Percentiles rank a stretch among this genome's conserved stretches.
These are phyloP conservation scores for Dissostichus mawsoni DNA, from an alignment of 2,113 vertebrate genomes.

Conservation along the genomic window DNA sequence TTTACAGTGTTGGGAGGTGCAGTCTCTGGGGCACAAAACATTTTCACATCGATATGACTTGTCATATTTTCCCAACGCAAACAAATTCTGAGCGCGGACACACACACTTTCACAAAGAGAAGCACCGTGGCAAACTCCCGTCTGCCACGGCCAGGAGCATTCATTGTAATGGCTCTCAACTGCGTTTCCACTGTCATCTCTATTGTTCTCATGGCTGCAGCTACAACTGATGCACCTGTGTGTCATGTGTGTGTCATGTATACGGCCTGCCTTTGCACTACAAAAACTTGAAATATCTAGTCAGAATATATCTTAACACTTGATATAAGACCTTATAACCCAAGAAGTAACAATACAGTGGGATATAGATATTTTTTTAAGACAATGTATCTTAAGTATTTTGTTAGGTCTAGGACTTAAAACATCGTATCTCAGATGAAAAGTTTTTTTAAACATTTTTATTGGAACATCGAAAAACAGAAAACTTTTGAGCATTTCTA, in stretches of 20 bases:
- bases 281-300: no score
- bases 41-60: constrained; percentile 49
- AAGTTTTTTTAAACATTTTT: no score
- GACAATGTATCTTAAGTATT: no score
- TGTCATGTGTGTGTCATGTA: constrained; percentile 24
- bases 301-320: no score
- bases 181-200: constrained; percentile 67
- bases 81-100: constrained; percentile 55
- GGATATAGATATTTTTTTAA: no score
- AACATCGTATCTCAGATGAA: no score
- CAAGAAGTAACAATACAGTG: no score
- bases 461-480: no score
- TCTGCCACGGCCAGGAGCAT: constrained; percentile 65
- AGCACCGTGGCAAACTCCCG: constrained; percentile 86
- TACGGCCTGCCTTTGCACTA: neutral
- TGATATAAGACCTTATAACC: no score
- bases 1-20: constrained; percentile 47
- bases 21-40: constrained; percentile 51
- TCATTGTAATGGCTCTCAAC: constrained; percentile 75
- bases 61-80: constrained; percentile 67
- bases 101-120: constrained; percentile 68
- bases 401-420: no score
- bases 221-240: constrained; percentile 67
- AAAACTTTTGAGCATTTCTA: no score
- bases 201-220: constrained; percentile 65